Conservation (phyloP, 2,113 vertebrate species). For the Hippocampus mohnikei region DNA sequence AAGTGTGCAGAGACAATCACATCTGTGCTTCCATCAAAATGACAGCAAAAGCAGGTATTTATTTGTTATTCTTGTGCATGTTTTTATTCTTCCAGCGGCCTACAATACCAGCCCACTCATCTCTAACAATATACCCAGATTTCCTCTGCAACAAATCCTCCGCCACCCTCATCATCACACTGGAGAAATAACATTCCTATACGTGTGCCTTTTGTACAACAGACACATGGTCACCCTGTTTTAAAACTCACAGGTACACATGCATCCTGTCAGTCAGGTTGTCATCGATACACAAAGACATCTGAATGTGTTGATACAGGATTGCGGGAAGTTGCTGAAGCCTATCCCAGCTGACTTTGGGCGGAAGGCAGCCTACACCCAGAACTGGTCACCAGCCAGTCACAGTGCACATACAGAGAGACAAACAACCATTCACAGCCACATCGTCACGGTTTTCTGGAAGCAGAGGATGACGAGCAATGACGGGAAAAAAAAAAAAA, state of each 20-base stretch:
- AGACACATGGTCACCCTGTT: neutral
- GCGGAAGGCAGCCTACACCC: no score
- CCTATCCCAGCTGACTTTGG: no score
- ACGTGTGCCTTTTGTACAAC: constrained; percentile 40
- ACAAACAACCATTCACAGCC: no score
- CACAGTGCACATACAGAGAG: no score
- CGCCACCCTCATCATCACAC: neutral
- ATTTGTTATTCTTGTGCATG: neutral
- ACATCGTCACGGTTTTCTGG: neutral
- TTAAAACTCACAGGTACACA: neutral
- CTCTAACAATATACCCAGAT: constrained; percentile 31
- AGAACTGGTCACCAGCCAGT: no score
- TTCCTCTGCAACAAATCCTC: constrained; percentile 23
- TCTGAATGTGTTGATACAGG: neutral
- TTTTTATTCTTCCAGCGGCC: neutral
- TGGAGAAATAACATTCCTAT: constrained; percentile 37
- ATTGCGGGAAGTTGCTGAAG: no score
- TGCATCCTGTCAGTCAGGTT: constrained; percentile 8
- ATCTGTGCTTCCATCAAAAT: neutral
- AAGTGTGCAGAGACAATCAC: neutral
- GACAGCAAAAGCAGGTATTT: neutral
- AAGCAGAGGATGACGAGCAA: neutral
- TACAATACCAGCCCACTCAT: constrained; percentile 30
- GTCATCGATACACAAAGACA: neutral
- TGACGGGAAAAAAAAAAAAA: neutral